A percentile compares a stretch with the other conserved stretches of the same genome.
Evolutionary conservation across 2,888 invertebrate species (phyloP).

Genomic region (Phortica okadai): DNA sequence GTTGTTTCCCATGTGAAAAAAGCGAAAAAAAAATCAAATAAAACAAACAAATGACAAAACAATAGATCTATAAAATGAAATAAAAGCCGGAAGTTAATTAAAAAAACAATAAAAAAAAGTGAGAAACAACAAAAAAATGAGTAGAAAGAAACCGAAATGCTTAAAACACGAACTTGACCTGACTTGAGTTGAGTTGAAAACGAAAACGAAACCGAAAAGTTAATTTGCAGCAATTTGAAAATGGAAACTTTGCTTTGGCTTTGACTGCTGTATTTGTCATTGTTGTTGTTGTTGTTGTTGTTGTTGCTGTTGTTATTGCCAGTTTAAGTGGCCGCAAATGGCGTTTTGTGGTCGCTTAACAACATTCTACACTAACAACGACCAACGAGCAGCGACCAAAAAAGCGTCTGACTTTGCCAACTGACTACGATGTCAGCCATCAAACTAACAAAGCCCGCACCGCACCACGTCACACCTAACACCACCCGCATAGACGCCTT

Average conservation of each 20-base stretch:
- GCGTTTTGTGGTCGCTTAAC: constrained; percentile 19
- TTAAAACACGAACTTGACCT: constrained; percentile 8
- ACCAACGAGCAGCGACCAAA: background rate
- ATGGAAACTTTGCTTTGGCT: constrained; percentile 39
- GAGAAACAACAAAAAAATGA: too few species aligned
- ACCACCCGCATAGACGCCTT: background rate
- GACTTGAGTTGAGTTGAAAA: constrained; percentile 3
- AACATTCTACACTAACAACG: background rate
- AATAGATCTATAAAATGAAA: constrained; percentile 22
- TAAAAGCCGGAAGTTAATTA: constrained; percentile 30
- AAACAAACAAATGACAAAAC: constrained; percentile 9
- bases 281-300: constrained; percentile 5
- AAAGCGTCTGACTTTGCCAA: too few species aligned
- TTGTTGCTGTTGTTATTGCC: background rate
- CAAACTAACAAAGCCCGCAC: background rate
- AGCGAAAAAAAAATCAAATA: background rate
- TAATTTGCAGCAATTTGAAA: constrained; percentile 63
- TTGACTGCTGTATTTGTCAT: background rate
- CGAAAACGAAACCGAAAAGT: constrained; percentile 56
- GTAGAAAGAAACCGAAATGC: constrained; percentile 3
- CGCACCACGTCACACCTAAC: too few species aligned
- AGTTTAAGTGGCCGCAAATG: constrained; percentile 33
- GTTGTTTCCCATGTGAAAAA: background rate
- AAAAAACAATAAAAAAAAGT: background rate
- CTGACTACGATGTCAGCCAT: too few species aligned